A percentile compares a stretch with the other conserved stretches of the same genome.
Conservation (phyloP, 2,113 vertebrate genomes). For the Callipepla californica region DNA sequence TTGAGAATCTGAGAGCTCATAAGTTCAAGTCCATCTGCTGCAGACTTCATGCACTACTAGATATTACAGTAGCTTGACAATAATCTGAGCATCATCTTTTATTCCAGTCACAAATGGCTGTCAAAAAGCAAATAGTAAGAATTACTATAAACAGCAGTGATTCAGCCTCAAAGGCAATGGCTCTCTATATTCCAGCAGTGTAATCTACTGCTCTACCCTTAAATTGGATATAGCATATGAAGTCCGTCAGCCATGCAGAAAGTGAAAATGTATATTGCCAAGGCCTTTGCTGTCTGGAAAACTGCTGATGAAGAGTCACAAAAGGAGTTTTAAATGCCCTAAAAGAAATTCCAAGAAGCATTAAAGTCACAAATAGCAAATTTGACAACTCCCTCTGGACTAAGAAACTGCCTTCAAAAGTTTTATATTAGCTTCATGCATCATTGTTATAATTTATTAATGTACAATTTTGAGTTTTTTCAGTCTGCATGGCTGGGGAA, state of each 20-base stretch:
- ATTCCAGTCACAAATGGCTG: conserved; percentile 66
- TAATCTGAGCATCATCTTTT: conserved; percentile 55
- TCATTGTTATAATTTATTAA: conserved; percentile 75
- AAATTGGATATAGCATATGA: conserved; percentile 75
- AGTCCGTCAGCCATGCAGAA: conserved; percentile 74
- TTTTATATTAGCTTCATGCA: conserved; percentile 73
- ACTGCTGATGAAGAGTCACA: conserved; percentile 69
- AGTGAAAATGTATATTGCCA: conserved; percentile 69
- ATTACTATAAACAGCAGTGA: conserved; percentile 72
- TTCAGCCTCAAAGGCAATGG: conserved; percentile 50
- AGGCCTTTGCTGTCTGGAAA: conserved; percentile 59
- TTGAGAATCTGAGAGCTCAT: conserved; percentile 30
- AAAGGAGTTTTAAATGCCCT: conserved; percentile 70
- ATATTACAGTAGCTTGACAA: conserved; percentile 43
- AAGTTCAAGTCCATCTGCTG: conserved; percentile 46
- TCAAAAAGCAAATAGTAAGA: conserved; percentile 74
- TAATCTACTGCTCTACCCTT: conserved; percentile 70
- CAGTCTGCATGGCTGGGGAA: conserved; percentile 44
- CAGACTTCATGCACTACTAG: conserved; percentile 3
- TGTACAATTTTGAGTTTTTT: conserved; percentile 61
- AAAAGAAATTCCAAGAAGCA: conserved; percentile 67
- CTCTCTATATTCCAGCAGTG: conserved; percentile 67
- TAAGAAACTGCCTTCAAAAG: conserved; percentile 59
- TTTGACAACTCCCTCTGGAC: conserved; percentile 52
- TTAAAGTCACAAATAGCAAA: conserved; percentile 68